Percentiles rank a stretch among this genome's conserved stretches.
Conservation (phyloP, 2,113 vertebrate genomes). For the Regulus satrapa region DNA sequence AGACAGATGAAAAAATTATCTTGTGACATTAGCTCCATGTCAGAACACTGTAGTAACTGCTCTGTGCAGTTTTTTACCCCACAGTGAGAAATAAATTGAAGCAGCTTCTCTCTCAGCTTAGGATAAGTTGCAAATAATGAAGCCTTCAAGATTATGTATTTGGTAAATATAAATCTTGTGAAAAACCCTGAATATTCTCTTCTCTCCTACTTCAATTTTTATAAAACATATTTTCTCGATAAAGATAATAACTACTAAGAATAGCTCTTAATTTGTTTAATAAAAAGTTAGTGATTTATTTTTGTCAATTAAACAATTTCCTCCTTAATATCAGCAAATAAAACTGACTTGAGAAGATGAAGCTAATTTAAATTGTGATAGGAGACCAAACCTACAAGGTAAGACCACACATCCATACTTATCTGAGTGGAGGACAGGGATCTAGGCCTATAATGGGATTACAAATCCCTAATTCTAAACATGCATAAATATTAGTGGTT, state of each 20-base stretch:
- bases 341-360: neutral
- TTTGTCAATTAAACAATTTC: neutral
- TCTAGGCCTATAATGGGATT: slow-evolving; percentile 9
- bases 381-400: neutral
- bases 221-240: neutral
- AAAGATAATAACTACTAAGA: neutral
- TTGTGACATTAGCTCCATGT: neutral
- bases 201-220: neutral
- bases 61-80: neutral
- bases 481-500: slow-evolving; percentile 38
- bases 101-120: neutral
- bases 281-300: neutral
- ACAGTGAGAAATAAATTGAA: neutral
- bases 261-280: neutral
- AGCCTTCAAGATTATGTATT: neutral
- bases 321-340: neutral
- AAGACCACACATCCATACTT: neutral
- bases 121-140: neutral
- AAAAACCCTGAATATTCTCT: neutral
- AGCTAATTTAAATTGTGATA: neutral
- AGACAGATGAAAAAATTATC: neutral
- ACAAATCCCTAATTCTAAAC: slow-evolving; percentile 5
- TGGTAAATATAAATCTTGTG: neutral
- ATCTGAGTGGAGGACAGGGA: neutral
- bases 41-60: neutral